Conservation (phyloP, 2,888 invertebrate genomes). For the Pachycephus smyrnensis region DNA sequence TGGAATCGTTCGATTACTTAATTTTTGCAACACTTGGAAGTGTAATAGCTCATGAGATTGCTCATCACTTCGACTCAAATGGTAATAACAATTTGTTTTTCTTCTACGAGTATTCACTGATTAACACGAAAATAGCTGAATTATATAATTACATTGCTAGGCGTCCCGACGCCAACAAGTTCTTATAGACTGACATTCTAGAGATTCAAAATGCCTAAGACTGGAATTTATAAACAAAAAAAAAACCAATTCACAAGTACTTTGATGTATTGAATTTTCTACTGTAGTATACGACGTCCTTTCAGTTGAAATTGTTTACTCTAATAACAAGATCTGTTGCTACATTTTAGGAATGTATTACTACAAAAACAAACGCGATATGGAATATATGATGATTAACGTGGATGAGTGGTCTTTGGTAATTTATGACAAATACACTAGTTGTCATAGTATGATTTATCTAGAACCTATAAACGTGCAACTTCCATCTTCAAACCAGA, state of each 20-base stretch:
- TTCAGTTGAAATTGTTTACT: not conserved
- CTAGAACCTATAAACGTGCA: slow-evolving; percentile 28
- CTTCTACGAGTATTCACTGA: too few relatives aligned
- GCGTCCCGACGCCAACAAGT: too few relatives aligned
- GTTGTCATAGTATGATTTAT: slow-evolving; percentile 35
- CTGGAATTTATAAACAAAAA: slow-evolving; percentile 11
- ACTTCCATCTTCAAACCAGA: slow-evolving; percentile 37
- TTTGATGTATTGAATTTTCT: slow-evolving; percentile 4
- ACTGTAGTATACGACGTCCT: slow-evolving; percentile 1
- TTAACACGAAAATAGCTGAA: too few relatives aligned
- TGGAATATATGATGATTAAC: slow-evolving; percentile 22
- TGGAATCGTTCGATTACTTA: slow-evolving; percentile 36
- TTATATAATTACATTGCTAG: too few relatives aligned
- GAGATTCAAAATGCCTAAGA: not conserved
- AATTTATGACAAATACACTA: slow-evolving; percentile 36
- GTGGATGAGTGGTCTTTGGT: slow-evolving; percentile 19
- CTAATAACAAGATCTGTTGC: slow-evolving; percentile 1
- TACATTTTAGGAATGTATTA: slow-evolving; percentile 43
- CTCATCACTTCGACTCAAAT: slow-evolving; percentile 49
- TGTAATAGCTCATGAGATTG: slow-evolving; percentile 49
- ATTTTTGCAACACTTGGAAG: slow-evolving; percentile 48
- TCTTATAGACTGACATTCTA: too few relatives aligned
- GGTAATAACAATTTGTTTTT: slow-evolving; percentile 36
- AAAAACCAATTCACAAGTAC: not conserved
- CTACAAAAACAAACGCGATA: slow-evolving; percentile 39